phyloP scores from a whole-genome alignment of 2,113 vertebrate genomes.

The Sinocyclocheilus grahami region DNA sequence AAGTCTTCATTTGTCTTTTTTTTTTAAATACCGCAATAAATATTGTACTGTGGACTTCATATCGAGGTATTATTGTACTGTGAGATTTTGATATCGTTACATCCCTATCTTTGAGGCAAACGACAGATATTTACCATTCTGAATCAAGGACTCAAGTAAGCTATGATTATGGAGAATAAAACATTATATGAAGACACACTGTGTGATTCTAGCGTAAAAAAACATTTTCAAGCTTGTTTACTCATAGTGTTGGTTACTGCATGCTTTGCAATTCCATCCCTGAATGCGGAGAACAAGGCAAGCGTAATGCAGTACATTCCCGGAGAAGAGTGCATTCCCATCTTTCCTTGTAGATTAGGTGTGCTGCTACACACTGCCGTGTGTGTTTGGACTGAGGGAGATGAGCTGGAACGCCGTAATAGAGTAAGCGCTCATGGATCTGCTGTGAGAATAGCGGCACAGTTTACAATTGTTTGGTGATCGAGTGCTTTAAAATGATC shows the following conservation, averaged over 20 bases:
- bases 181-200: not conserved
- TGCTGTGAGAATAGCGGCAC: not conserved
- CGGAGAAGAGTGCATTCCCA: not conserved
- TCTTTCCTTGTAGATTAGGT: constrained; percentile 30
- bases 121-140: too few species aligned
- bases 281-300: not conserved
- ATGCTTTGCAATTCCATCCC: constrained; percentile 1
- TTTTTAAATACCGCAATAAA: too few species aligned
- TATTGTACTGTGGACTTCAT: too few species aligned
- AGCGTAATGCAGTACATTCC: constrained; percentile 19
- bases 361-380: not conserved
- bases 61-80: too few species aligned
- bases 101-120: too few species aligned
- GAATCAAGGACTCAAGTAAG: too few species aligned
- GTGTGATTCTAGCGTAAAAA: not conserved
- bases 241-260: constrained; percentile 6
- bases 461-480: not conserved
- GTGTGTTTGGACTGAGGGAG: constrained; percentile 18
- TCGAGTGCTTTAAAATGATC: not conserved
- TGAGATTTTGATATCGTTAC: too few species aligned
- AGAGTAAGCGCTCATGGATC: constrained; percentile 12
- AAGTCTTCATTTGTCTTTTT: too few species aligned
- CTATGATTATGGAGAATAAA: too few species aligned
- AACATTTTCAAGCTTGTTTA: not conserved
- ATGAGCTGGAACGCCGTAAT: constrained; percentile 20